Conservation (phyloP, 2,113 vertebrate genomes). For the Cephalophus harveyi region DNA sequence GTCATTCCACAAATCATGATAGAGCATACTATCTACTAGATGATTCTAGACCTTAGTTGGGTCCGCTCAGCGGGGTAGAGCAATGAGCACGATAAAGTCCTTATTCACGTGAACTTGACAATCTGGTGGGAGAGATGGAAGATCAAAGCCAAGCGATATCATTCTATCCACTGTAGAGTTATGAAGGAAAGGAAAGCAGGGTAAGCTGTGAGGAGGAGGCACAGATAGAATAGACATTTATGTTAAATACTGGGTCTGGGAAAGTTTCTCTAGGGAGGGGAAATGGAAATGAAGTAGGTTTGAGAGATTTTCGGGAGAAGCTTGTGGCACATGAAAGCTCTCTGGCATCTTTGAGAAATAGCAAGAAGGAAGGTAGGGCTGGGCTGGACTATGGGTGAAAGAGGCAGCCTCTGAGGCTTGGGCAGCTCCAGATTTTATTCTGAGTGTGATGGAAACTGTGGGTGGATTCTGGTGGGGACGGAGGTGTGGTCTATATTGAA, state of each 20-base stretch:
- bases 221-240: accelerated
- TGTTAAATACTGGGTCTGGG: not conserved
- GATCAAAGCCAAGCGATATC: accelerated
- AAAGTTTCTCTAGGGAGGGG: not conserved
- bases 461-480: not conserved
- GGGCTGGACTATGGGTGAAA: not conserved
- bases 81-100: too few relatives aligned
- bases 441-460: not conserved
- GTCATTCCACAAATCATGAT: not conserved
- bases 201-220: not conserved
- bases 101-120: not conserved
- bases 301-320: not conserved
- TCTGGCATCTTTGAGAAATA: not conserved
- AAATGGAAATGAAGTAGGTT: too few relatives aligned
- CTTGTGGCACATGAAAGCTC: accelerated
- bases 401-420: not conserved
- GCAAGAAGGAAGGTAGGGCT: accelerated
- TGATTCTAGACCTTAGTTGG: not conserved
- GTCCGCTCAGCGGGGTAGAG: not conserved
- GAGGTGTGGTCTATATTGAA: accelerated
- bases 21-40: not conserved
- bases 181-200: not conserved
- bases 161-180: not conserved
- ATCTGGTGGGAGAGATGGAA: not conserved
- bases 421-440: accelerated